Conservation (phyloP, 2,888 invertebrate genomes). For the Desoria tigrina region DNA sequence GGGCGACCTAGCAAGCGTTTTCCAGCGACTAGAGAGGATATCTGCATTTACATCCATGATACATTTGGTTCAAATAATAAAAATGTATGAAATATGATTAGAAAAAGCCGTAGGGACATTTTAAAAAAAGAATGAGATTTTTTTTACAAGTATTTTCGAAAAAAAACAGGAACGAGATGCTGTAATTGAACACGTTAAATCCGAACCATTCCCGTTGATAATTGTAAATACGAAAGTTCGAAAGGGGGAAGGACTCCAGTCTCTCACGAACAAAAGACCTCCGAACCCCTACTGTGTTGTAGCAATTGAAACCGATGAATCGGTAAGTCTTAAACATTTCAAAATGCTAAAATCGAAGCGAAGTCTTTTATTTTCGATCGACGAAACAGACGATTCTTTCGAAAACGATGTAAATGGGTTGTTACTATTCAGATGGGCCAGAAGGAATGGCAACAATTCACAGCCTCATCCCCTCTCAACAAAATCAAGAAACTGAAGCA, state of each 20-base stretch:
- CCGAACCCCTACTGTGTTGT: constrained; percentile 46
- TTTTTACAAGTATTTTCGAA: too few relatives aligned
- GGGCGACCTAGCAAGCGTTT: constrained; percentile 42
- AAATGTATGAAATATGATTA: constrained; percentile 24
- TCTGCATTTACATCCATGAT: constrained; percentile 45
- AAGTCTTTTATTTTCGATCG: neutral
- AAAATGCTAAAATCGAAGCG: neutral
- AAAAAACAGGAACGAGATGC: constrained; percentile 38
- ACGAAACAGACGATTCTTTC: constrained; percentile 8
- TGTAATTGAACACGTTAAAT: constrained; percentile 45
- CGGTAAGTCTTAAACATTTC: constrained; percentile 31
- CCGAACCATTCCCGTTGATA: constrained; percentile 48
- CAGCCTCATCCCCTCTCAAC: constrained; percentile 31
- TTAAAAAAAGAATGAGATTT: too few relatives aligned
- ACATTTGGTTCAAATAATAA: constrained; percentile 34
- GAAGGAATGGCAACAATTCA: constrained; percentile 46
- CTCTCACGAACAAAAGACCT: constrained; percentile 5
- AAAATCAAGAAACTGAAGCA: constrained; percentile 8
- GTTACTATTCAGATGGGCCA: constrained; percentile 44
- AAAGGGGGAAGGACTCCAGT: constrained; percentile 33
- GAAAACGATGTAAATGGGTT: constrained; percentile 27
- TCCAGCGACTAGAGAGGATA: constrained; percentile 43
- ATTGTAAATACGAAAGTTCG: constrained; percentile 43
- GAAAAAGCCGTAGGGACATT: neutral
- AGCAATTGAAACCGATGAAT: constrained; percentile 43